Conservation (phyloP, 2,888 invertebrate species). For the Brachynemurus nebulosus region DNA sequence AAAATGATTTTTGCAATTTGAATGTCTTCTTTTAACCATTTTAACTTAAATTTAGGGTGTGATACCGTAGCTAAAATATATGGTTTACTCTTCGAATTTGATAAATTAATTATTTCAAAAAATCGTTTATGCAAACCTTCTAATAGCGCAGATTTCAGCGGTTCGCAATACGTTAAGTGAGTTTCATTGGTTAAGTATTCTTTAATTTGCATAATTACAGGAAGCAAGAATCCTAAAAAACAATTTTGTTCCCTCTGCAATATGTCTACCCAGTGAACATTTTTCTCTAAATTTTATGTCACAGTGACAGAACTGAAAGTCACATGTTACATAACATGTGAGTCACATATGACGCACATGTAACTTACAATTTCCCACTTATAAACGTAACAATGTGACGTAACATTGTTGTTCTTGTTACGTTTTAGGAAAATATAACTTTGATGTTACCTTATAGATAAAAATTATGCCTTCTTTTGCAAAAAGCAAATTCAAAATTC, state of each 20-base stretch:
- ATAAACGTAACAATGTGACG: no score
- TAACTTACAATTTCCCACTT: no score
- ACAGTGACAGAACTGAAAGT: no score
- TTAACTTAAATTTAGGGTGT: neutral
- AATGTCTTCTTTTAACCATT: neutral
- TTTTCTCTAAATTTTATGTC: no score
- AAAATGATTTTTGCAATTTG: neutral
- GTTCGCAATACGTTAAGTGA: neutral
- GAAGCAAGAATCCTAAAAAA: neutral
- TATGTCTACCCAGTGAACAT: no score
- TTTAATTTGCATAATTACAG: neutral
- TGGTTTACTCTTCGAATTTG: neutral
- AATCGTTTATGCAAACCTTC: neutral
- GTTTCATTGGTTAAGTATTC: neutral
- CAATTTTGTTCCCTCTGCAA: neutral
- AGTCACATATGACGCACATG: no score
- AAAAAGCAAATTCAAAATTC: no score
- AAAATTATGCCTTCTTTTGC: no score
- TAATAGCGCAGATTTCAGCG: neutral
- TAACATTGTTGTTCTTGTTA: no score
- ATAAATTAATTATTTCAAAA: neutral
- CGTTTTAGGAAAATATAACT: no score
- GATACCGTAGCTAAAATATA: neutral
- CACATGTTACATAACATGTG: no score
- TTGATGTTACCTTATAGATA: no score